These are phyloP conservation scores for Coenobita brevimanus DNA, from an alignment of 1,140 invertebrate species.

Conservation along the genomic window DNA sequence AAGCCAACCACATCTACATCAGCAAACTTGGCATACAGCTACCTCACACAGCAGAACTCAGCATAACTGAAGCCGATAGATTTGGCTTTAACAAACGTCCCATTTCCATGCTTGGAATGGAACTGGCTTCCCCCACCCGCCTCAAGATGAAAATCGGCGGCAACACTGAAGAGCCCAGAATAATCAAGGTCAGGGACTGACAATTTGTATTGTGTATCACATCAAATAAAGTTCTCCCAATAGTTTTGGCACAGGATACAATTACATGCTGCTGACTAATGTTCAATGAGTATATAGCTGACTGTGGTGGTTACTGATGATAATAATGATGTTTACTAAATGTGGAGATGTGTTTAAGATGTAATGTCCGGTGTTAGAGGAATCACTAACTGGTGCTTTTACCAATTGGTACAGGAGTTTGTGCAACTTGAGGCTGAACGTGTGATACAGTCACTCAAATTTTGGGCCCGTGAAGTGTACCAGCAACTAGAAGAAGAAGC, in stretches of 20 bases:
- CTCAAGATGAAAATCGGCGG: slow-evolving; percentile 13
- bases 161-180: neutral
- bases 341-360: too few species aligned
- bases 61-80: neutral
- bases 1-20: neutral
- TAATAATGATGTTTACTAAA: too few species aligned
- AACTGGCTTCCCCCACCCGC: neutral
- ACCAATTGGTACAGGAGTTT: neutral
- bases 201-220: too few species aligned
- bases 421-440: neutral
- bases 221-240: too few species aligned
- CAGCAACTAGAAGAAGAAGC: slow-evolving; percentile 8
- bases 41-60: slow-evolving; percentile 10
- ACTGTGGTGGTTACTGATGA: too few species aligned
- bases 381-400: too few species aligned
- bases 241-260: too few species aligned
- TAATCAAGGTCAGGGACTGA: slow-evolving; percentile 21
- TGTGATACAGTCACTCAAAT: neutral
- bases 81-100: neutral
- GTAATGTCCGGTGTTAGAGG: too few species aligned
- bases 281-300: too few species aligned
- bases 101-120: neutral
- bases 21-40: slow-evolving; percentile 3
- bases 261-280: too few species aligned
- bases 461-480: neutral